These are phyloP conservation scores for Pseudobourletiella spinata DNA, from an alignment of 1,140 invertebrate species.

Conservation along the genomic window DNA sequence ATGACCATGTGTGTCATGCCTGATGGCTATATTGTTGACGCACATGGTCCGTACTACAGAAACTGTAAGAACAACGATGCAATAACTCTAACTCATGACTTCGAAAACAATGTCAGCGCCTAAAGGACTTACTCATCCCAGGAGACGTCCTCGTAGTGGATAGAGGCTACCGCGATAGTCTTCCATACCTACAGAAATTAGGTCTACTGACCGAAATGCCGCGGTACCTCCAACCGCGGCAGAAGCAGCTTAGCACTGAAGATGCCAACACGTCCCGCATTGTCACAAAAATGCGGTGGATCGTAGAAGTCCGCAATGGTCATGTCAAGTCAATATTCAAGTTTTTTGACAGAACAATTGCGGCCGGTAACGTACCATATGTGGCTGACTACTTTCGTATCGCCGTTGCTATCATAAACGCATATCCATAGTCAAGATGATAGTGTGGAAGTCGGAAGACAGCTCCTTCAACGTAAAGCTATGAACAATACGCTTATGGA, in stretches of 20 bases:
- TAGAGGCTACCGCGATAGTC: constrained; percentile 9
- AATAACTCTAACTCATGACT: not conserved
- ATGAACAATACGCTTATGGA: no score
- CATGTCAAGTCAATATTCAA: constrained; percentile 17
- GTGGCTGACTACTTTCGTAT: not conserved
- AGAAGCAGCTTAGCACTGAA: constrained; percentile 35
- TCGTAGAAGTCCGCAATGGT: constrained; percentile 41
- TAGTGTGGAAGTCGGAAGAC: no score
- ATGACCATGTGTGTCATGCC: not conserved
- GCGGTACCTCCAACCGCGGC: constrained; percentile 36
- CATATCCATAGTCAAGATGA: no score
- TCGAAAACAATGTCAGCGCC: not conserved
- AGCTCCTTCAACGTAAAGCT: no score
- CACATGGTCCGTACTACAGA: not conserved
- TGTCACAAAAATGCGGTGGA: constrained; percentile 40
- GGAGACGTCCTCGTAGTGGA: constrained; percentile 10
- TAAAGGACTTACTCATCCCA: not conserved
- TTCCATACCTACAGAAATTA: not conserved
- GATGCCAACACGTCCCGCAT: constrained; percentile 39
- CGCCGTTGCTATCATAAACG: not conserved
- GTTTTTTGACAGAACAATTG: constrained; percentile 7
- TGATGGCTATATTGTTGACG: constrained; percentile 14
- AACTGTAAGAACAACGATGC: constrained; percentile 20
- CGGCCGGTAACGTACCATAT: not conserved
- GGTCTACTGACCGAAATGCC: constrained; percentile 31